Base-by-base conservation (phyloP, 1,140 invertebrate species). In the Galleria mellonella region DNA sequence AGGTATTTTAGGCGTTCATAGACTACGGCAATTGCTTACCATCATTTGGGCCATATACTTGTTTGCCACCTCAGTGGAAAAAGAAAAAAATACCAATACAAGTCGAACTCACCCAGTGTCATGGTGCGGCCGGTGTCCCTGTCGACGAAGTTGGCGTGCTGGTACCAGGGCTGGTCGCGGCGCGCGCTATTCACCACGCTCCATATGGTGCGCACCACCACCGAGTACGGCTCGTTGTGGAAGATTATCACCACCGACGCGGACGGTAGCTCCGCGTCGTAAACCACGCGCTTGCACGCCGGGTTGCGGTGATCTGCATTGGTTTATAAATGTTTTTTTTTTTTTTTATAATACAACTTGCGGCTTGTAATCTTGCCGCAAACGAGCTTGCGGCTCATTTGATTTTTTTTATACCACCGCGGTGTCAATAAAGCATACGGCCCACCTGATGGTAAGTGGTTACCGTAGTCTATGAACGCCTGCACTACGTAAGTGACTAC, bases 191-290 rank as follows among this genome's bases (percentile, higher is more conserved):
- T 93, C n/a, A 97, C 73, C 0, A 97, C 94, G 72, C 93, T 96
- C 88, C 95, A 93, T 9, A 97, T 90, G 0, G 96, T 97, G 12
- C 96, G 72, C 14, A 97, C 64, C 31, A 98, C 88, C 14, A 95
- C 92, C 4, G 94, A 94, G 77, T 93, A 93, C 2, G 95, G 92
- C 87, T 98, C 96, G 76, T 98, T 96, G 67, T 92, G 94, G 86
- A 96, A 97, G 58, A 97, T 95, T 35, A 97, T 91, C 27, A 97
- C 89, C 9, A 97, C 90, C 53, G 88, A 89, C 2, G 87, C 83
- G 0, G 84, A 89, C 0, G 89, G 89, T 30, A 90, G 53, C 29
- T 83, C 77, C 0, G 76, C 75, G 43, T 89, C 87, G 46, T 88
- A 89, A 0, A 72, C 33, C 7, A 88, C 68, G 0, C 72, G 63